Percentiles rank a stretch among this genome's conserved stretches.
phyloP scores from a whole-genome alignment of 2,797 vertebrate genomes.

The Lepilemur septentrionalis region DNA sequence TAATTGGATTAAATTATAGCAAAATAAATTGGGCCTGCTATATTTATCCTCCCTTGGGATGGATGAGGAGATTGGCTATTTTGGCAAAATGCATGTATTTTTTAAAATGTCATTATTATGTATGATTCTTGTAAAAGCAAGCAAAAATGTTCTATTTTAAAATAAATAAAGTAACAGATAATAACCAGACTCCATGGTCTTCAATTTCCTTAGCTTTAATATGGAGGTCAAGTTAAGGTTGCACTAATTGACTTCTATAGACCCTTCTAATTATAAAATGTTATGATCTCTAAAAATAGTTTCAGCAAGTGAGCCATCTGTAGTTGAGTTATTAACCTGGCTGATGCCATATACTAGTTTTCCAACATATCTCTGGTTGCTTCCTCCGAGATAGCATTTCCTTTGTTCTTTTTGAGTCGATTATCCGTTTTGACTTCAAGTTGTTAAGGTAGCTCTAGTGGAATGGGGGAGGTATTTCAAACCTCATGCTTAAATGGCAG shows the following conservation, averaged over 20 bases:
- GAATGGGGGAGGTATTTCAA: background rate
- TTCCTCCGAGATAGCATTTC: background rate
- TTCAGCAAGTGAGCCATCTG: background rate
- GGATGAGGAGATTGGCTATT: background rate
- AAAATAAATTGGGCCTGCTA: constrained; percentile 40
- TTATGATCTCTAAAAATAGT: constrained; percentile 24
- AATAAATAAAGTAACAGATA: constrained; percentile 4
- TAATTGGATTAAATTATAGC: constrained; percentile 63
- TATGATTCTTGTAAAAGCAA: constrained; percentile 30
- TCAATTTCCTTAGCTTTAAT: constrained; percentile 23
- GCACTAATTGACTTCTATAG: background rate
- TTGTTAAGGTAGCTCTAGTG: background rate
- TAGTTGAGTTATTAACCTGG: background rate
- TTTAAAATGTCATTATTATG: constrained; percentile 13
- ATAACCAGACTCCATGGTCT: background rate
- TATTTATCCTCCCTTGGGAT: background rate
- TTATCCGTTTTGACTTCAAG: background rate
- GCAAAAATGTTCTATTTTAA: constrained; percentile 38
- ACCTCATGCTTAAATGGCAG: background rate
- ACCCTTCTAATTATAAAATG: background rate
- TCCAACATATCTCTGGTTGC: background rate
- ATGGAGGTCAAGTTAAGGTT: background rate
- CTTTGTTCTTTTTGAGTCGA: background rate
- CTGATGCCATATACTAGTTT: background rate
- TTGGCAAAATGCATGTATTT: constrained; percentile 39